phyloP scores from a whole-genome alignment of 1,140 invertebrate species.

The Lepidurus packardi region DNA sequence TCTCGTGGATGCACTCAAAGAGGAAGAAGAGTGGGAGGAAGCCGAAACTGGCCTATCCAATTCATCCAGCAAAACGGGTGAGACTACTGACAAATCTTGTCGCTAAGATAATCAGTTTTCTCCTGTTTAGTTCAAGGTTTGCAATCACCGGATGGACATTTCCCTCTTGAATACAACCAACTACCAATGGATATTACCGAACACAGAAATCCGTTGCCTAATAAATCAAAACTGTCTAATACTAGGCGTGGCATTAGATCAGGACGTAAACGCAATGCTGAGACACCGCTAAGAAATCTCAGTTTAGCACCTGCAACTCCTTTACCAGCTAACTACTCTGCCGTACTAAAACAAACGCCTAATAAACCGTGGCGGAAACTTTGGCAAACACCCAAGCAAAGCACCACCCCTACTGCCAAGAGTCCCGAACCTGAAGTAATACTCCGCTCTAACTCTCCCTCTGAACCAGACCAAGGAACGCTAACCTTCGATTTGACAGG shows the following conservation, averaged over 20 bases:
- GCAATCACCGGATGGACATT: background rate
- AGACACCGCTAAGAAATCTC: background rate
- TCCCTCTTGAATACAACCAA: background rate
- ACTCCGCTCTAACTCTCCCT: background rate
- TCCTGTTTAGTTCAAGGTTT: background rate
- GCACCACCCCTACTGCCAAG: background rate
- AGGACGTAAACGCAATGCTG: background rate
- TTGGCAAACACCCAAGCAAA: background rate
- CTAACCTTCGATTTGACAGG: conserved; percentile 1
- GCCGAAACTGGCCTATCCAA: background rate
- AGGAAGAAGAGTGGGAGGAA: conserved; percentile 9
- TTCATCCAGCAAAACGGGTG: background rate
- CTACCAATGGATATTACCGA: background rate
- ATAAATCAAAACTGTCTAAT: background rate
- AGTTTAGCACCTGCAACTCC: background rate
- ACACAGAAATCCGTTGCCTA: background rate
- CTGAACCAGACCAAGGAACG: background rate
- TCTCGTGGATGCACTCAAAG: background rate
- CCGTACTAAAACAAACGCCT: conserved; percentile 2
- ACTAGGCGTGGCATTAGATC: background rate
- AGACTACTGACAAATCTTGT: background rate
- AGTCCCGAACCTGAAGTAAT: background rate
- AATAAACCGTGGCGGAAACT: background rate
- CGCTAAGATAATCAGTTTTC: background rate
- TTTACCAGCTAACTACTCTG: background rate